Evolutionary conservation across 2,113 vertebrate species (phyloP).

Genomic region (Dasyurus viverrinus): DNA sequence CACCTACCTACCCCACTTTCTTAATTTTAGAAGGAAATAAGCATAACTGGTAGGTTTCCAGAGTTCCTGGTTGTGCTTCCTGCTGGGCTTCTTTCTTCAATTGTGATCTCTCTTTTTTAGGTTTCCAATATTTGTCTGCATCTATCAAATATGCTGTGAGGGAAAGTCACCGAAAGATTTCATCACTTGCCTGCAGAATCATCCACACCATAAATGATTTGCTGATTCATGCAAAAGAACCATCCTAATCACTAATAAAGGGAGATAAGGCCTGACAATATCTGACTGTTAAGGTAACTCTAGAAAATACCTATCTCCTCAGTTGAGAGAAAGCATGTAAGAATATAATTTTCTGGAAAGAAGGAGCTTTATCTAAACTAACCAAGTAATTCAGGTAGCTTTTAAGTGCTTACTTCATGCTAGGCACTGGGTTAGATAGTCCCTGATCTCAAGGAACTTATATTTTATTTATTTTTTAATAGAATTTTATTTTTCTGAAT

Average conservation of each 20-base stretch:
- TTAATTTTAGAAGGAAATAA: background rate
- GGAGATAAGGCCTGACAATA: background rate
- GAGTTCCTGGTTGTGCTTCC: background rate
- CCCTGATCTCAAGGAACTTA: background rate
- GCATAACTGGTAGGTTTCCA: background rate
- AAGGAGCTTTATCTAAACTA: background rate
- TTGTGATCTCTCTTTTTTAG: constrained; percentile 71
- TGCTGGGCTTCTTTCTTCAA: background rate
- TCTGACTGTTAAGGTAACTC: background rate
- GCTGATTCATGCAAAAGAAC: background rate
- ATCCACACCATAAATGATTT: constrained; percentile 87
- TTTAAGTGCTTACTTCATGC: background rate
- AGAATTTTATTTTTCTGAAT: too few relatives aligned
- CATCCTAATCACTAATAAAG: background rate
- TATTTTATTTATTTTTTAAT: background rate
- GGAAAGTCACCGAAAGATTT: constrained; percentile 87
- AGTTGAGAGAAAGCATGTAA: background rate
- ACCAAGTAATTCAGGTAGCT: background rate
- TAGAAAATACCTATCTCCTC: background rate
- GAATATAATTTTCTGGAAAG: background rate
- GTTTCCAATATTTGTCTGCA: constrained; percentile 88
- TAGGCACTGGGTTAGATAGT: background rate
- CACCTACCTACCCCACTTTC: background rate
- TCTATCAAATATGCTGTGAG: constrained; percentile 92
- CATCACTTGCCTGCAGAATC: constrained; percentile 90